Evolutionary conservation across 2,113 vertebrate genomes (phyloP), one percentile per base, ranked within the genome.

Genomic region (Hystrix brachyura): DNA sequence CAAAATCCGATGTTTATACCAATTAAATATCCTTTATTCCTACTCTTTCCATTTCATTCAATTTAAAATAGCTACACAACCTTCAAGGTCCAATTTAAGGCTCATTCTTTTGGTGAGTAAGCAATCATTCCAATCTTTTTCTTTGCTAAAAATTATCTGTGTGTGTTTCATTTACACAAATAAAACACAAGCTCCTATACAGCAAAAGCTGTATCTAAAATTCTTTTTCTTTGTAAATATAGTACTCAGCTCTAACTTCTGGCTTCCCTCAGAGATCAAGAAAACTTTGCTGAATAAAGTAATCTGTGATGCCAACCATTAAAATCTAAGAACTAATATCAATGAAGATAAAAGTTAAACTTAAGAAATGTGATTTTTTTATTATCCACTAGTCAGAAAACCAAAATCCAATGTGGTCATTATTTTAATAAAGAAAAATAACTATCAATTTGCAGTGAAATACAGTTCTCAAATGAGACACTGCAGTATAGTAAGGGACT

Each of bases 301-400:
- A 95, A 69, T 53, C 51, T 9, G 53, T 60, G 34, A 79, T 32
- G 11, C 8, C 55, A 53, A 84, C 21, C 34, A 92, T n/a, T 90
- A 87, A 92, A 80, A 92, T 74, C 3, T 78, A 51, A 90, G 29
- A 21, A 69, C 57, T 55, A 72, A 67, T 48, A 74, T 25, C n/a
- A 87, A 94, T 62, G 84, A 21, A 60, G 59, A 94, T 48, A 43
- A 78, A 96, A 95, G 57, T 67, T 88, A 74, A 89, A 69, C 5
- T 48, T 96, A 59, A 2, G 8, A 91, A 78, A 72, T 13, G 17
- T 72, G 10, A 46, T 84, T 92, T 53, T 94, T 38, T 81, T 89
- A 80, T 21, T 82, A 15, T 27, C 53, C 76, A 46, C 8, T 94
- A 62, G 13, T 65, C 1, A 84, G 29, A 81, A 81, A 85, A 71